phyloP scores from a whole-genome alignment of 92 coral and sea anemone genomes.

The Actinostola sp. region DNA sequence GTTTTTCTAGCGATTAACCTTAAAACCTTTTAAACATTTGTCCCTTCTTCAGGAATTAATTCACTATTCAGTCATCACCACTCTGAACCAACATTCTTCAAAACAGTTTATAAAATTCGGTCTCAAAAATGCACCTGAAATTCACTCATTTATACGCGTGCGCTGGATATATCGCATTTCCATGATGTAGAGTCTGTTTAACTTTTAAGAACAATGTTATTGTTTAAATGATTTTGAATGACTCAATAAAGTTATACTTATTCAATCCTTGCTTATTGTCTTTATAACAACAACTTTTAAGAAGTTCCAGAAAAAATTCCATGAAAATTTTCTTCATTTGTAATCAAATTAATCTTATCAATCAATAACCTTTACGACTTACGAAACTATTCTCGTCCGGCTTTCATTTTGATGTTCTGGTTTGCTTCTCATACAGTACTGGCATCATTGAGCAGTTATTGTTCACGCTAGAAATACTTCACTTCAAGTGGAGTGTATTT shows the following conservation, averaged over 20 bases:
- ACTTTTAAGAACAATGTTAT: conserved; percentile 4
- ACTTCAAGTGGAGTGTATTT: not conserved
- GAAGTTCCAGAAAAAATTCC: not conserved
- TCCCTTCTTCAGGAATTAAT: no score
- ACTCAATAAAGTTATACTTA: not conserved
- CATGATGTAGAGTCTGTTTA: not conserved
- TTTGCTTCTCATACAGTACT: not conserved
- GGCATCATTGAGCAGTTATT: not conserved
- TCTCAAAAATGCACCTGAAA: not conserved
- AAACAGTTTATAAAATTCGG: no score
- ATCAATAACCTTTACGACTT: not conserved
- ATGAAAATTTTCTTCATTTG: not conserved
- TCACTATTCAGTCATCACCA: no score
- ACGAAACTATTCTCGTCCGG: not conserved
- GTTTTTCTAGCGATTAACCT: not conserved
- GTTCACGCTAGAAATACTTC: not conserved
- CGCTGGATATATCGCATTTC: conserved; percentile 1
- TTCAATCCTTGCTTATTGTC: not conserved
- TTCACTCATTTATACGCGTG: not conserved
- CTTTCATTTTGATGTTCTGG: conserved; percentile 1
- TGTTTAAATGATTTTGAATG: conserved; percentile 6
- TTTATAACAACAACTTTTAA: not conserved
- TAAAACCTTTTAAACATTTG: not conserved
- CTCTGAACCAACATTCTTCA: no score
- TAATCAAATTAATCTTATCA: not conserved